phyloP scores from a whole-genome alignment of 2,888 invertebrate species.

The Mesochorus sp. region DNA sequence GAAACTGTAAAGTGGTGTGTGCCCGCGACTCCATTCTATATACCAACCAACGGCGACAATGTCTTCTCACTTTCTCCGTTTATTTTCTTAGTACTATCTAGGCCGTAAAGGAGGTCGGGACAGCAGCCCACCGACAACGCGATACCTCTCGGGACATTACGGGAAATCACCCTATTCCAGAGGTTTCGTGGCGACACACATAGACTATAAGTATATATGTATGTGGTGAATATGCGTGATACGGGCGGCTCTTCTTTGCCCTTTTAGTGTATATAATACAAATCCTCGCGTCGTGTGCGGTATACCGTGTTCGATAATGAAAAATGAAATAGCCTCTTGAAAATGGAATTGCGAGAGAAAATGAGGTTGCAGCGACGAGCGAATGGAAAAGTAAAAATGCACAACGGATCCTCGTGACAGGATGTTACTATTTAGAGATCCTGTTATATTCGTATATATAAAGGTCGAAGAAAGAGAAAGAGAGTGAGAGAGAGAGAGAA shows the following conservation, averaged over 20 bases:
- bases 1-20: slow-evolving; percentile 38
- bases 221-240: not conserved
- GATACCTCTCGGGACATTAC: slow-evolving; percentile 34
- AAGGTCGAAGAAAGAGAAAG: too few relatives aligned
- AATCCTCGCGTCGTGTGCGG: not conserved
- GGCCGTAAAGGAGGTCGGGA: slow-evolving; percentile 27
- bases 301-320: slow-evolving; percentile 38
- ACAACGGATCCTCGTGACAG: too few relatives aligned
- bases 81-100: slow-evolving; percentile 9
- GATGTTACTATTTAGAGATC: too few relatives aligned
- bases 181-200: not conserved
- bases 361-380: slow-evolving; percentile 23
- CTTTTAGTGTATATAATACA: slow-evolving; percentile 2
- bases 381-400: slow-evolving; percentile 30
- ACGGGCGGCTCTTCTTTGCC: not conserved
- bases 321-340: slow-evolving; percentile 35
- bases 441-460: too few relatives aligned
- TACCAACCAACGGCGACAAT: slow-evolving; percentile 11
- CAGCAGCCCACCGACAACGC: slow-evolving; percentile 13
- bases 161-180: slow-evolving; percentile 55
- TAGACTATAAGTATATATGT: not conserved
- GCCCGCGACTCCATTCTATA: not conserved
- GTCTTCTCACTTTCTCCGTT: slow-evolving; percentile 30
- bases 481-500: not conserved
- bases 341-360: slow-evolving; percentile 26